These are phyloP conservation scores for Pristis pectinata DNA, from an alignment of 2,797 vertebrate species.

Conservation along the genomic window DNA sequence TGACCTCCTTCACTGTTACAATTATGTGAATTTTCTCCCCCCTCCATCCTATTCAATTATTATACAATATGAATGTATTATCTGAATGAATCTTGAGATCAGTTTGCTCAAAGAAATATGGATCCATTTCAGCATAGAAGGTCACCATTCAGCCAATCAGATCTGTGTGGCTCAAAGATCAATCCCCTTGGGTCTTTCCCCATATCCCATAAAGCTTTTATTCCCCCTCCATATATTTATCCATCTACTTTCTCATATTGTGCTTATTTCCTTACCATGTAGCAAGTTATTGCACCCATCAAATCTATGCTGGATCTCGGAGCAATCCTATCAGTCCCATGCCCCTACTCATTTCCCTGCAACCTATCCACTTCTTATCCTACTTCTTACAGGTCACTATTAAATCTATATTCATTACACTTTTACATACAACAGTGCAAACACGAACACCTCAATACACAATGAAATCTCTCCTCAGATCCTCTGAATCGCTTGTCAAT, in stretches of 20 bases:
- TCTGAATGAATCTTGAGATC: not conserved
- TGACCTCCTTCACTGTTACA: not conserved
- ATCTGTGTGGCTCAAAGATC: too few species aligned
- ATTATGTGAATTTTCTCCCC: not conserved
- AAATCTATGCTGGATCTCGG: not conserved
- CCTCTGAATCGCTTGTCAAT: not conserved
- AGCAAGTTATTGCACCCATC: too few species aligned
- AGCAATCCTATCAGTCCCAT: not conserved
- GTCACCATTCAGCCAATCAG: not conserved
- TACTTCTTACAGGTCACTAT: not conserved
- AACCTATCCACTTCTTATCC: not conserved
- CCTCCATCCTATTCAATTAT: not conserved
- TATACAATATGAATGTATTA: not conserved
- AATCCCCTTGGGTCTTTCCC: too few species aligned
- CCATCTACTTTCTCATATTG: too few species aligned
- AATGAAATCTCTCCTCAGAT: not conserved
- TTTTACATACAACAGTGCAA: not conserved
- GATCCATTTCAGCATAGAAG: not conserved
- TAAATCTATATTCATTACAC: not conserved
- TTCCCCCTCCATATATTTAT: too few species aligned
- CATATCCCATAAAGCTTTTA: too few species aligned
- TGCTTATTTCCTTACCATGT: too few species aligned
- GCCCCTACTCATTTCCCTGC: not conserved
- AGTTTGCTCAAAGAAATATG: not conserved
- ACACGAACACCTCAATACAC: not conserved